A percentile compares a stretch with the other conserved stretches of the same genome.
These are phyloP conservation scores for Pogonus chalceus DNA, from an alignment of 1,140 invertebrate genomes.

Conservation along the genomic window DNA sequence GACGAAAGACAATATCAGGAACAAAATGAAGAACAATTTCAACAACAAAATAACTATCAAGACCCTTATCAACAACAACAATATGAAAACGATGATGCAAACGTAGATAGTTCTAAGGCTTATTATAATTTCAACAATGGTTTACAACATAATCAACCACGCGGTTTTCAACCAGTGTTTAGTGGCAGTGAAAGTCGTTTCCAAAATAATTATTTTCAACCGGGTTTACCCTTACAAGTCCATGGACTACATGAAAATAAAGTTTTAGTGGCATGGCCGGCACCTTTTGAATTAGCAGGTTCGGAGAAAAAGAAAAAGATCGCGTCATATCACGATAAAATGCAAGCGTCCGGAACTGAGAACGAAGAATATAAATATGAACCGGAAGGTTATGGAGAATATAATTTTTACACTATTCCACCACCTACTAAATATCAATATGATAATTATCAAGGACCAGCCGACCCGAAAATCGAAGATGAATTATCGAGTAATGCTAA, in stretches of 20 bases:
- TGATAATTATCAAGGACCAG: constrained; percentile 5
- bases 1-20: constrained; percentile 10
- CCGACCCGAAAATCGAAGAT: constrained; percentile 12
- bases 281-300: background rate
- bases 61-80: constrained; percentile 2
- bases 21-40: background rate
- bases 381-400: constrained; percentile 10
- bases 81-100: constrained; percentile 12
- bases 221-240: background rate
- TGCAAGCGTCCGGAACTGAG: background rate
- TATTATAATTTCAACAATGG: constrained; percentile 6
- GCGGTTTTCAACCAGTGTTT: constrained; percentile 15
- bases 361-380: constrained; percentile 10
- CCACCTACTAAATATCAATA: constrained; percentile 10
- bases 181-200: background rate
- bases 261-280: background rate
- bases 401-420: constrained; percentile 10
- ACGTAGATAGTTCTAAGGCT: constrained; percentile 6
- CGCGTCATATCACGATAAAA: background rate
- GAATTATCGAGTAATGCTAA: background rate
- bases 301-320: background rate
- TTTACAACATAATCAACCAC: background rate
- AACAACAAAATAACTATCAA: background rate
- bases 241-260: background rate
- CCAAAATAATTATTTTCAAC: background rate